phyloP scores from a whole-genome alignment of 2,797 vertebrate species.

The Cheracebus regulus region DNA sequence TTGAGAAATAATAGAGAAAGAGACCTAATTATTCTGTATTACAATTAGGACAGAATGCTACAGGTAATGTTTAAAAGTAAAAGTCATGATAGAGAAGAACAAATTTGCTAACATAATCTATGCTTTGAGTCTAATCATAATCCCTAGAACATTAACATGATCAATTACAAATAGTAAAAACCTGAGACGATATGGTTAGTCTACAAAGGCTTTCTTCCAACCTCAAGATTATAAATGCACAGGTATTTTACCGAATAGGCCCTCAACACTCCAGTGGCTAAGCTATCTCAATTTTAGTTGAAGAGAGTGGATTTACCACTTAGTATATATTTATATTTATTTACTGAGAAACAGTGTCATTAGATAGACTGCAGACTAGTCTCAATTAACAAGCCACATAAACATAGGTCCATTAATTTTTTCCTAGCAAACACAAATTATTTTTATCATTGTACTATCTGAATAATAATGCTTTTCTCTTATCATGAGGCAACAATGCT shows the following conservation, averaged over 20 bases:
- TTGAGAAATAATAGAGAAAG: not conserved
- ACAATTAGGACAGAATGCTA: not conserved
- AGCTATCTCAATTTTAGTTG: not conserved
- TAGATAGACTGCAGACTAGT: not conserved
- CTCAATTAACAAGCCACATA: not conserved
- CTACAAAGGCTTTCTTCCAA: not conserved
- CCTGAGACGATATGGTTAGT: not conserved
- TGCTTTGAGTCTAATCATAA: conserved; percentile 17
- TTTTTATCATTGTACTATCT: not conserved
- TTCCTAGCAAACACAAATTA: conserved; percentile 23
- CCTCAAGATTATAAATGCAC: not conserved
- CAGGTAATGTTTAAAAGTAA: conserved; percentile 5
- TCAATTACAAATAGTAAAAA: not conserved
- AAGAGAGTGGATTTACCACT: not conserved
- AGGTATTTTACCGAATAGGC: not conserved
- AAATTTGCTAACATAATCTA: not conserved
- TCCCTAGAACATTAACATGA: not conserved
- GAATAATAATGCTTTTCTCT: conserved; percentile 23
- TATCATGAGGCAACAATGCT: not conserved
- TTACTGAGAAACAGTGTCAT: not conserved
- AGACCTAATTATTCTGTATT: not conserved
- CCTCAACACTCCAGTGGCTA: not conserved
- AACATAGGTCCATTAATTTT: not conserved
- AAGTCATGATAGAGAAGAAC: not conserved
- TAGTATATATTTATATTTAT: not conserved